Base-by-base conservation (phyloP, 2,888 invertebrate genomes). In the Empis stercorea region DNA sequence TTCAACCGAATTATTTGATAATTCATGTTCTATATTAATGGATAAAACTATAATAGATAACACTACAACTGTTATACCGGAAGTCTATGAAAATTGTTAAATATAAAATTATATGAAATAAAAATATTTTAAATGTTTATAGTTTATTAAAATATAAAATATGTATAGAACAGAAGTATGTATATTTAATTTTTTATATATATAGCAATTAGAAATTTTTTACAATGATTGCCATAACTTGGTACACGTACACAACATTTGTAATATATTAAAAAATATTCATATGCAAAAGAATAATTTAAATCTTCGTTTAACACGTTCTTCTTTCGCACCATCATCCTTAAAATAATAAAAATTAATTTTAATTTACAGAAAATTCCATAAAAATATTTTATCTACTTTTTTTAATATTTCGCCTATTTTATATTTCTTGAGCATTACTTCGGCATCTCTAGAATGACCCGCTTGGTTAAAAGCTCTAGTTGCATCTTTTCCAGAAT, bases 391-490 rank as follows among this genome's bases (percentile, higher is more conserved):
- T n/a, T n/a, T n/a, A n/a, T n/a, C n/a, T n/a, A n/a, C n/a, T n/a
- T n/a, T n/a, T n/a, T n/a, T n/a, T n/a, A n/a, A n/a, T n/a, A 85
- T 57, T 59, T 79, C 77, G 13, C 85, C 85, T 42, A 86, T 76
- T 68, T 79, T 80, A 55, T 68, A 76, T 48, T 73, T 71, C 57
- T 73, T 73, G 47, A 84, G 55, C 32, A 76, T 67, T 23, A 61
- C 66, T 45, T 66, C 69, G 0, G 85, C 84, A 59, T 83, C 81
- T 0, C 71, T 59, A 0, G 81, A 79, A 67, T 86, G 86, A 0
- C 81, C 84, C 1, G 72, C 74, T 32, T 78, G 74, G 27, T 81
- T 74, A 62, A 82, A 84, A 1, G 72, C 78, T 51, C 71, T 73
- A 0, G 81, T 81, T 4, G 74, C 75, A 61, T 85, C 82, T 55